These are phyloP conservation scores for Megaceryle maxima DNA, from an alignment of 2,113 vertebrate species.

Conservation along the genomic window DNA sequence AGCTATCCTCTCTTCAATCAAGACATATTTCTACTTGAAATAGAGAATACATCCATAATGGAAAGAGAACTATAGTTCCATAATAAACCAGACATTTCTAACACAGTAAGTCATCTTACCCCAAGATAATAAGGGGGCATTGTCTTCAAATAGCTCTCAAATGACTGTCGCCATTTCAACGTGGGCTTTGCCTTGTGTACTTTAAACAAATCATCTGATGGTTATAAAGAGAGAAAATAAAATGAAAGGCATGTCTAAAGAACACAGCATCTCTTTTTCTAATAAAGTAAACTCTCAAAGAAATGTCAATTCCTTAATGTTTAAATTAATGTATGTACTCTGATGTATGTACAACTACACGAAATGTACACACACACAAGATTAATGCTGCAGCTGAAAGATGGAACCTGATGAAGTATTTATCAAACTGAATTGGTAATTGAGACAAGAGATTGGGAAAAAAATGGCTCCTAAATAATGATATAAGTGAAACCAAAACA, in stretches of 20 bases:
- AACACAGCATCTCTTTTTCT: neutral
- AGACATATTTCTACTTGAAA: neutral
- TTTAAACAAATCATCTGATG: constrained; percentile 95
- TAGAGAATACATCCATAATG: neutral
- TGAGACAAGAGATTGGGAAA: neutral
- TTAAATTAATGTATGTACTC: neutral
- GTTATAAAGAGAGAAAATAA: neutral
- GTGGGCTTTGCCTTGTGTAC: constrained; percentile 97
- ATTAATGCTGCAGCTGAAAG: neutral
- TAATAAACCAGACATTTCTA: neutral
- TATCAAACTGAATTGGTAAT: neutral
- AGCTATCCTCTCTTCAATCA: neutral
- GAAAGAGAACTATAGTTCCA: neutral
- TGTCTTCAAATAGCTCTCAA: constrained; percentile 97
- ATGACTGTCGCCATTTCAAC: constrained; percentile 94
- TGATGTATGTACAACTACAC: neutral
- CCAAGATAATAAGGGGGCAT: constrained; percentile 98
- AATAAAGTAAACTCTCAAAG: neutral
- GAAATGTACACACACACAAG: neutral
- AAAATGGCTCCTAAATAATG: neutral
- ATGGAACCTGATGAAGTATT: neutral
- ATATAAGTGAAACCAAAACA: neutral
- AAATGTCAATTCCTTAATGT: neutral
- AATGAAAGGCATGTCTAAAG: neutral
- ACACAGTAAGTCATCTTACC: constrained; percentile 74